Evolutionary conservation across 2,888 invertebrate genomes (phyloP).

Genomic region (Cybosia mesomella): DNA sequence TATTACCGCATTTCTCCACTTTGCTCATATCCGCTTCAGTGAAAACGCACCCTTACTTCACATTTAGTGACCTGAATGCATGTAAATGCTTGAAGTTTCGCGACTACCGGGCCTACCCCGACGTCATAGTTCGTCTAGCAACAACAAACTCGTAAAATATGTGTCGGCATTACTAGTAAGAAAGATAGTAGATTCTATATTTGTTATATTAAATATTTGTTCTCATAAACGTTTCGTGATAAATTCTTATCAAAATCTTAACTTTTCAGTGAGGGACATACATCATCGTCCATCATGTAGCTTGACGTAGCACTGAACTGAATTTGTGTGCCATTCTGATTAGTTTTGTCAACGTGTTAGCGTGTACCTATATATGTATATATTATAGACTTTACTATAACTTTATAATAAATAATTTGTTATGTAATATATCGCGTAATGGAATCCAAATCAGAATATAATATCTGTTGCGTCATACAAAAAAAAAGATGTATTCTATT

Average conservation of each 20-base stretch:
- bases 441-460: background rate
- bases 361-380: slow-evolving; percentile 30
- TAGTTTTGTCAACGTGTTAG: slow-evolving; percentile 57
- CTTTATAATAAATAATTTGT: slow-evolving; percentile 13
- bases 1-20: too few species aligned
- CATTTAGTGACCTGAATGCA: too few species aligned
- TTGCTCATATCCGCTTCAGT: background rate
- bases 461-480: slow-evolving; percentile 17
- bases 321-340: slow-evolving; percentile 67
- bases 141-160: background rate
- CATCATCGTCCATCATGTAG: slow-evolving; percentile 81
- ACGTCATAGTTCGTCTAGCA: slow-evolving; percentile 6
- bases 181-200: slow-evolving; percentile 33
- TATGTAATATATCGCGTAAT: slow-evolving; percentile 25
- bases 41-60: background rate
- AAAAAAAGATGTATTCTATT: slow-evolving; percentile 5
- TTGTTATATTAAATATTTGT: slow-evolving; percentile 55
- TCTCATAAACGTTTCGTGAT: slow-evolving; percentile 45
- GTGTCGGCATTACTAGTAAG: background rate
- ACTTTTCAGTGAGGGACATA: slow-evolving; percentile 63
- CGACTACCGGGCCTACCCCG: background rate
- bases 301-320: slow-evolving; percentile 68
- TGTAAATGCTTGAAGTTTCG: background rate
- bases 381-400: slow-evolving; percentile 6
- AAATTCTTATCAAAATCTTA: slow-evolving; percentile 64